Evolutionary conservation across 1,140 invertebrate species (phyloP).

Genomic region (Drosophila serrata): DNA sequence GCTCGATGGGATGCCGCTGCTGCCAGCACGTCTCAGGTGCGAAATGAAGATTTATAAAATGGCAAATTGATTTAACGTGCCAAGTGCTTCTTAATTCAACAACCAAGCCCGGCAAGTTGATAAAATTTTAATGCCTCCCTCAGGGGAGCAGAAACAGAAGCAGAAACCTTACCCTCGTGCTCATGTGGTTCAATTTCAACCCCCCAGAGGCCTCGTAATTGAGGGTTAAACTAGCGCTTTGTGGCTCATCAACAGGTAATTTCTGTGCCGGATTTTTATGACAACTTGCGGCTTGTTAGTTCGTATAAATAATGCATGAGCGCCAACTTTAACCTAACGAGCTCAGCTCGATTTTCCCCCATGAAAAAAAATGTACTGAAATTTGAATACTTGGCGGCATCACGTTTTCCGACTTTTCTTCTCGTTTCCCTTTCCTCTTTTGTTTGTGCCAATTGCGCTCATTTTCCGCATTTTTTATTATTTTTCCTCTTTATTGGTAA

Average conservation of each 20-base stretch:
- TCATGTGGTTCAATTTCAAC: conserved; percentile 67
- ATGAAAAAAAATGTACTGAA: conserved; percentile 23
- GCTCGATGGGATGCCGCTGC: conserved; percentile 20
- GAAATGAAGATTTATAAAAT: conserved; percentile 83
- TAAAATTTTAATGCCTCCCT: conserved; percentile 75
- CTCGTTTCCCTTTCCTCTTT: not conserved
- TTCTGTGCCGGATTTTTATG: conserved; percentile 70
- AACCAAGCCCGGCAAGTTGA: conserved; percentile 36
- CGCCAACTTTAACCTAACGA: conserved; percentile 16
- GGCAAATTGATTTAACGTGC: conserved; percentile 80
- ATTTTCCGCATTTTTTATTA: conserved; percentile 76
- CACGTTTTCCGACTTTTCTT: conserved; percentile 70
- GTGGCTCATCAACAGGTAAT: conserved; percentile 78
- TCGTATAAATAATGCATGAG: conserved; percentile 73
- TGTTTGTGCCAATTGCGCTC: conserved; percentile 42
- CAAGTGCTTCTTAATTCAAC: conserved; percentile 70
- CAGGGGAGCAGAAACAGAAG: conserved; percentile 18
- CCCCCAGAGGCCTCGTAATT: conserved; percentile 64
- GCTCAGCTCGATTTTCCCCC: conserved; percentile 9
- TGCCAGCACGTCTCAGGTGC: conserved; percentile 71
- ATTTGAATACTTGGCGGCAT: conserved; percentile 76
- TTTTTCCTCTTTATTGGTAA: conserved; percentile 61
- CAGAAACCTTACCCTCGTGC: conserved; percentile 7
- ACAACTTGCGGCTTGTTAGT: conserved; percentile 77
- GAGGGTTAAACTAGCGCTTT: conserved; percentile 73